These are phyloP conservation scores for Eupithecia dodoneata DNA, from an alignment of 2,888 invertebrate genomes.

Conservation along the genomic window DNA sequence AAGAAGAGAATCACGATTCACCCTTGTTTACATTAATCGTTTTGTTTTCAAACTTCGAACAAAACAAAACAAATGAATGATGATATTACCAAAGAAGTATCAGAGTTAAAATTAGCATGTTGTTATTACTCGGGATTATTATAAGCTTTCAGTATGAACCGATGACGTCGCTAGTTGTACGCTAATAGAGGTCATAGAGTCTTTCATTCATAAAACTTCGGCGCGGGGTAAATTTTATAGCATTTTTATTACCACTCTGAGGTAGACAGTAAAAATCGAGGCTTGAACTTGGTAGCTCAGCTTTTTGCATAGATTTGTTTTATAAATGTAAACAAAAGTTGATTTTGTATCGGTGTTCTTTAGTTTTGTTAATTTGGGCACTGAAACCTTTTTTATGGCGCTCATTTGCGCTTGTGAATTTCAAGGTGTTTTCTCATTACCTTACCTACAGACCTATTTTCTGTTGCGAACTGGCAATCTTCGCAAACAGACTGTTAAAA, in stretches of 20 bases:
- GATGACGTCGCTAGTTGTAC: slow-evolving; percentile 2
- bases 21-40: slow-evolving; percentile 59
- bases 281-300: slow-evolving; percentile 11
- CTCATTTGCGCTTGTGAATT: slow-evolving; percentile 53
- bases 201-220: slow-evolving; percentile 14
- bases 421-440: slow-evolving; percentile 55
- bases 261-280: slow-evolving; percentile 19
- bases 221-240: slow-evolving; percentile 15
- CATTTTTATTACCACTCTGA: slow-evolving; percentile 23
- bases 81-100: background rate
- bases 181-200: slow-evolving; percentile 6
- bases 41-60: slow-evolving; percentile 45
- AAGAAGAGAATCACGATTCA: slow-evolving; percentile 65
- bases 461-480: slow-evolving; percentile 43
- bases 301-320: slow-evolving; percentile 2
- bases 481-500: background rate
- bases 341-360: slow-evolving; percentile 21
- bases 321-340: slow-evolving; percentile 2
- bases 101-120: slow-evolving; percentile 18
- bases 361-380: slow-evolving; percentile 38
- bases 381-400: slow-evolving; percentile 40
- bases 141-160: background rate
- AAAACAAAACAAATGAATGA: slow-evolving; percentile 28
- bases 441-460: slow-evolving; percentile 39
- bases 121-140: background rate